These are phyloP conservation scores for Danio kyathit DNA, from an alignment of 2,797 vertebrate genomes.

Conservation along the genomic window DNA sequence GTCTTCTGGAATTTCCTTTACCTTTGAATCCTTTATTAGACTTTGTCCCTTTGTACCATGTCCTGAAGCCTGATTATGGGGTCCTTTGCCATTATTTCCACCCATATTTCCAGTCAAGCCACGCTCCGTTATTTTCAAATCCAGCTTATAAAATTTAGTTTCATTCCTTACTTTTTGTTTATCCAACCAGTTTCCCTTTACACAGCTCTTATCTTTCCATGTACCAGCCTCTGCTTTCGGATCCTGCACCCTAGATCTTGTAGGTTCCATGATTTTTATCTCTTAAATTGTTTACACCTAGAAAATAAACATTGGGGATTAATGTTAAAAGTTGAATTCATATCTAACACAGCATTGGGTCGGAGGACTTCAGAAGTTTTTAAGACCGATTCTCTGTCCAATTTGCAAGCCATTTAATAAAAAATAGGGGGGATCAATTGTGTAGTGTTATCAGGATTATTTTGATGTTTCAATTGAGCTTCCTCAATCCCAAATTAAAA, in stretches of 20 bases:
- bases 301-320: neutral
- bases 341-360: no score
- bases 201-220: neutral
- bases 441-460: no score
- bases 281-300: conserved; percentile 7
- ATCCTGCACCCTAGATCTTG: neutral
- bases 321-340: no score
- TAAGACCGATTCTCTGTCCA: no score
- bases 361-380: no score
- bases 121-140: conserved; percentile 6
- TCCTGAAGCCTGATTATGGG: neutral
- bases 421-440: no score
- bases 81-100: neutral
- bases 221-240: neutral
- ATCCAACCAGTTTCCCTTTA: neutral
- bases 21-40: neutral
- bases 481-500: no score
- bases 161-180: neutral
- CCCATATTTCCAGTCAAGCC: neutral
- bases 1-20: neutral
- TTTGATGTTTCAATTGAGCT: no score
- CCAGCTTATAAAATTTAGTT: neutral
- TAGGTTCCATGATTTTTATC: conserved; percentile 26
- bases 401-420: no score
- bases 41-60: conserved; percentile 7